These are phyloP conservation scores for Noctua janthina DNA, from an alignment of 2,888 invertebrate genomes.

Conservation along the genomic window DNA sequence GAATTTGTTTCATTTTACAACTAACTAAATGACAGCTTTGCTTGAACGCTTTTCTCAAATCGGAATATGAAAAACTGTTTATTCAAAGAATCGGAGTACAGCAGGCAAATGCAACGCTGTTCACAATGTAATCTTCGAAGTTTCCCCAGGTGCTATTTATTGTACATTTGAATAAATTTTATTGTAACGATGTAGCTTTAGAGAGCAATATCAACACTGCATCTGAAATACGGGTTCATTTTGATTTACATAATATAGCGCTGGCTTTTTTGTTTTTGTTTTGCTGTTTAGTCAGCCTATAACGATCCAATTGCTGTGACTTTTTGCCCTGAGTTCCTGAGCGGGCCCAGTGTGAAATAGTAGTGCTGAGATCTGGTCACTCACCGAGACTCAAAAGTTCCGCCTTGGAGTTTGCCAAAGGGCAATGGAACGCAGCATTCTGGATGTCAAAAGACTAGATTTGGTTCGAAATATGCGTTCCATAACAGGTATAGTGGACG, in stretches of 20 bases:
- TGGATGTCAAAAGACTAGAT: too few species aligned
- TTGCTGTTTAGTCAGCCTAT: background rate
- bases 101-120: slow-evolving; percentile 5
- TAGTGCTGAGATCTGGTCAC: too few species aligned
- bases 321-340: background rate
- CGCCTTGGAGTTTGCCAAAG: too few species aligned
- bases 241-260: background rate
- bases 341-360: too few species aligned
- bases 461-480: too few species aligned
- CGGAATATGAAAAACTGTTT: background rate
- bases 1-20: background rate
- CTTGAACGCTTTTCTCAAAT: slow-evolving; percentile 4
- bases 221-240: slow-evolving; percentile 4
- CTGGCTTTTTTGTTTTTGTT: background rate
- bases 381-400: too few species aligned
- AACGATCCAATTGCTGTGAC: background rate
- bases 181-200: slow-evolving; percentile 23
- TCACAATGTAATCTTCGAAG: slow-evolving; percentile 22
- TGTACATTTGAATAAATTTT: slow-evolving; percentile 45
- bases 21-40: background rate
- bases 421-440: too few species aligned
- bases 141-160: slow-evolving; percentile 20
- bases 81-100: slow-evolving; percentile 1
- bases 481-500: too few species aligned
- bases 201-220: slow-evolving; percentile 20